phyloP scores from a whole-genome alignment of 1,140 invertebrate genomes.

The Samia ricini region DNA sequence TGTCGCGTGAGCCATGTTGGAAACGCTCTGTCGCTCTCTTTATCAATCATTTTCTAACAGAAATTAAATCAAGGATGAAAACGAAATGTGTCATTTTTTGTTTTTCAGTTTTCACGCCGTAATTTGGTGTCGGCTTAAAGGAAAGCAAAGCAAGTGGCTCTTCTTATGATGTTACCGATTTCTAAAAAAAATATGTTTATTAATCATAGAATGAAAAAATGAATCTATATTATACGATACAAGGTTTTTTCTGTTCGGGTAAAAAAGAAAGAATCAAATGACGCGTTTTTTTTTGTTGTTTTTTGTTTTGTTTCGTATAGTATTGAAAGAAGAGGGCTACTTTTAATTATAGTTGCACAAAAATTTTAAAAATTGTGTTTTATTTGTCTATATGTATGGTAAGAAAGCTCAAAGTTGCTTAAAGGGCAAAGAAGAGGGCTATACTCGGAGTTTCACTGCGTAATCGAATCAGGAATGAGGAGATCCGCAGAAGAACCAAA shows the following conservation, averaged over 20 bases:
- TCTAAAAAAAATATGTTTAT: not conserved
- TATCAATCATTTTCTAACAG: slow-evolving; percentile 1
- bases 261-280: too few relatives aligned
- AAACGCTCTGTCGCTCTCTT: not conserved
- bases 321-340: too few relatives aligned
- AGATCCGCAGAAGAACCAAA: too few relatives aligned
- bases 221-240: not conserved
- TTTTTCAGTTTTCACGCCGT: not conserved
- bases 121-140: not conserved
- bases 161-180: not conserved
- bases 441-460: too few relatives aligned
- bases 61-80: not conserved
- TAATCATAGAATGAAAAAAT: not conserved
- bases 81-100: not conserved
- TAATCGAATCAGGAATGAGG: too few relatives aligned
- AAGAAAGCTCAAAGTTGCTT: too few relatives aligned
- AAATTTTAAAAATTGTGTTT: too few relatives aligned
- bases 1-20: not conserved
- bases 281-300: too few relatives aligned
- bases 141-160: not conserved
- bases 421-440: too few relatives aligned
- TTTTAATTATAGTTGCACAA: too few relatives aligned
- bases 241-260: not conserved
- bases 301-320: too few relatives aligned
- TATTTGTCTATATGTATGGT: too few relatives aligned